Base-by-base conservation (phyloP, 92 coral and sea anemone genomes). In the Phymanthus crucifer region DNA sequence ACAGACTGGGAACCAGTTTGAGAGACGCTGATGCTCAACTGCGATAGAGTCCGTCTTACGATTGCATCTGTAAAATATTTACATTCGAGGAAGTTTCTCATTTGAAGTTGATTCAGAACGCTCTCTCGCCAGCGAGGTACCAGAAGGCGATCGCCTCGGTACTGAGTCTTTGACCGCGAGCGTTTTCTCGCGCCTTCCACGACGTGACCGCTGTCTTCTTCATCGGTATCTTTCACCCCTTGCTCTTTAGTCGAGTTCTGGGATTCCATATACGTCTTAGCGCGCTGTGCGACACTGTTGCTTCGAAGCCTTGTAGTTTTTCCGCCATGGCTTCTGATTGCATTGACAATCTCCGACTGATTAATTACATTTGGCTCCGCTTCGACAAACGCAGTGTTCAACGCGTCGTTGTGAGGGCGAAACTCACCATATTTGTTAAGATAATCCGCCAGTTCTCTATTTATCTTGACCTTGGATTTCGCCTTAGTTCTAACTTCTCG, bases 61-160 rank as follows among this genome's bases (percentile, higher is more conserved):
- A 93, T 66, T 27, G 94, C 92, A 72, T 93, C 97, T 6, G 91
- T 86, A 76, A 93, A 93, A 68, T 90, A 93, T 85, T 90, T 93
- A 79, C 94, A 90, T 43, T 93, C 97, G 3, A 93, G 78, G 69
- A 93, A 88, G 83, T 93, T 93, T 57, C 97, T 79, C 94, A 93
- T 93, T 75, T 83, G 78, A 56, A 93, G 80, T 80, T 93, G 97
- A 69, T 89, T 84, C 23, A 70, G 50, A 13, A 93, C 43, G 78
- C 87, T 90, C 71, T 87, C 88, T 52, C 92, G 87, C 97, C 97
- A 93, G 47, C 89, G 79, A 23, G 92, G 92, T 33, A 75, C 57
- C 56, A 75, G 21, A 13, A 78, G 77, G 3, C 86, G 72, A 61
- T 29, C 67, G 3, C n/a, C n/a, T n/a, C 80, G 86, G 32, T 56